Conservation (phyloP, 2,888 invertebrate species). For the Drosophila hamatofila region DNA sequence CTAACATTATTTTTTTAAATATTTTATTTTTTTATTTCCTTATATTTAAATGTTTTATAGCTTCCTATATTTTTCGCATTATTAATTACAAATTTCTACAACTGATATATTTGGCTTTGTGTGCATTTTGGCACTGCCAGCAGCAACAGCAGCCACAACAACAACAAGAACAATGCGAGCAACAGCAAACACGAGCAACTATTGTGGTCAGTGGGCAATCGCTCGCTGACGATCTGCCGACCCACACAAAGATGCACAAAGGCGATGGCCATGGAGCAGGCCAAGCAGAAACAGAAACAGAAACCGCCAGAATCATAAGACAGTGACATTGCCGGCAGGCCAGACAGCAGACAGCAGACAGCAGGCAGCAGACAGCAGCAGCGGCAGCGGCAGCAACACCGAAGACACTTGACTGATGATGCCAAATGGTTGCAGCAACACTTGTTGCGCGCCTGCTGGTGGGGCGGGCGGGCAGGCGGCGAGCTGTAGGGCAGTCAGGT, state of each 20-base stretch:
- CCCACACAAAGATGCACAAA: constrained; percentile 28
- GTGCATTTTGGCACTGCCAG: constrained; percentile 3
- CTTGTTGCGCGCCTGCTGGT: constrained; percentile 11
- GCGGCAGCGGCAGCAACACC: constrained; percentile 7
- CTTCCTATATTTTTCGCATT: neutral
- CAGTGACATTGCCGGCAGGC: constrained; percentile 54
- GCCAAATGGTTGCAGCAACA: constrained; percentile 48
- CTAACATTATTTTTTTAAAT: neutral
- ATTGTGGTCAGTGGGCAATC: constrained; percentile 38
- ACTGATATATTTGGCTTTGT: constrained; percentile 4
- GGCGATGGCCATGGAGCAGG: constrained; percentile 4
- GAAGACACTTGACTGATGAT: constrained; percentile 56
- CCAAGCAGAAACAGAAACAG: neutral
- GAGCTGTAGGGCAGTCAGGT: constrained; percentile 18
- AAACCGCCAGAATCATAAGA: constrained; percentile 17
- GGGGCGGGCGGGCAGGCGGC: constrained; percentile 1
- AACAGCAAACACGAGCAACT: constrained; percentile 24
- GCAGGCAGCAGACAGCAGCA: neutral
- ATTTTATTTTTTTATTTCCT: neutral
- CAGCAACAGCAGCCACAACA: constrained; percentile 8
- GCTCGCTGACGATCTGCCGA: constrained; percentile 35
- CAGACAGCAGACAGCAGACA: neutral
- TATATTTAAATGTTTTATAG: neutral
- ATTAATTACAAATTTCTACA: neutral
- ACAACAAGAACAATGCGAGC: constrained; percentile 1